Evolutionary conservation across 64 coral and sea anemone species (phyloP).

Genomic region (Anthopleura sola): DNA sequence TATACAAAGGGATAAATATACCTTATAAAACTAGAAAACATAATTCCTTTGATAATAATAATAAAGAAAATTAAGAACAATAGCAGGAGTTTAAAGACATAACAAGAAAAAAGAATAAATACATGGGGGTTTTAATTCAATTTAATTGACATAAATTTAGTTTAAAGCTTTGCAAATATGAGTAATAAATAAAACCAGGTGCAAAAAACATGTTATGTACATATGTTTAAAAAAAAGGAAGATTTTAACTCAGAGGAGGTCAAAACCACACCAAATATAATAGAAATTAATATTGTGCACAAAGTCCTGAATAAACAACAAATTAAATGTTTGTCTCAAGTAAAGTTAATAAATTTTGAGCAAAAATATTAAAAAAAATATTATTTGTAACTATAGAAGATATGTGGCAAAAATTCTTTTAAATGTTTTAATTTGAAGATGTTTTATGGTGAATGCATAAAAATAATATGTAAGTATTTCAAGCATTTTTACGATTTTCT

Average conservation of each 20-base stretch:
- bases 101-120: too few species aligned
- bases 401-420: background rate
- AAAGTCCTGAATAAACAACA: background rate
- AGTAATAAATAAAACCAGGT: background rate
- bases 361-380: too few species aligned
- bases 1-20: too few species aligned
- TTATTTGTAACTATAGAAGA: background rate
- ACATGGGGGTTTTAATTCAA: too few species aligned
- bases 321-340: background rate
- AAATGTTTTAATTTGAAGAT: background rate
- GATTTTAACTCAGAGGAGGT: background rate
- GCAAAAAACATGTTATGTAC: background rate
- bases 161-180: too few species aligned
- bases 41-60: too few species aligned
- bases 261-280: background rate
- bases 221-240: background rate
- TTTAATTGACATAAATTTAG: too few species aligned
- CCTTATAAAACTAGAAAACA: too few species aligned
- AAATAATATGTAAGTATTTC: background rate
- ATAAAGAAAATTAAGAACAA: too few species aligned
- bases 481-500: background rate
- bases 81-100: too few species aligned
- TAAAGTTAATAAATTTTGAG: background rate
- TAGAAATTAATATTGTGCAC: background rate
- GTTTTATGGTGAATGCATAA: background rate